Percentiles rank a stretch among this genome's conserved stretches.
phyloP scores from a whole-genome alignment of 2,888 invertebrate species.

The Machimus rusticus region DNA sequence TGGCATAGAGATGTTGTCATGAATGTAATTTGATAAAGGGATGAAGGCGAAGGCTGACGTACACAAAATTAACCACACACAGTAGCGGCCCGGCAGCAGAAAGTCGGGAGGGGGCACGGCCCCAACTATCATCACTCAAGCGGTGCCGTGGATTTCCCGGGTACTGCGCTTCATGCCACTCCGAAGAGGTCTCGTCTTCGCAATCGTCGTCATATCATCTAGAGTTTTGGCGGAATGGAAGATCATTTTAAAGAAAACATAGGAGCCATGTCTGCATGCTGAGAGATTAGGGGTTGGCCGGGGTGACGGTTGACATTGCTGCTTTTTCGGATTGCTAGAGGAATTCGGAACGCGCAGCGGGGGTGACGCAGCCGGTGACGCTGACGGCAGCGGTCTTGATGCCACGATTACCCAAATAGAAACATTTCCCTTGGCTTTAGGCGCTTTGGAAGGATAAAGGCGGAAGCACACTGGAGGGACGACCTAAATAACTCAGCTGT shows the following conservation, averaged over 20 bases:
- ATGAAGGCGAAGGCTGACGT: slow-evolving; percentile 16
- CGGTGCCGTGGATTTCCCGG: background rate
- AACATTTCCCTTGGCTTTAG: background rate
- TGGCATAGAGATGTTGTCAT: slow-evolving; percentile 17
- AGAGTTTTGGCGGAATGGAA: background rate
- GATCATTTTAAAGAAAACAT: slow-evolving; percentile 22
- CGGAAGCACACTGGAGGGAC: background rate
- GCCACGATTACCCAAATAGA: background rate
- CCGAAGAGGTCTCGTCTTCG: background rate
- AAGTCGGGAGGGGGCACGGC: background rate
- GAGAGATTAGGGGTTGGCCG: background rate
- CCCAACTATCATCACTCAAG: background rate
- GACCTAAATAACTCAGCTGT: slow-evolving; percentile 15
- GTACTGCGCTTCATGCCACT: background rate
- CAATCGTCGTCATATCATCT: slow-evolving; percentile 1
- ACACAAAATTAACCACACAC: slow-evolving; percentile 10
- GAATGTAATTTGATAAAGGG: slow-evolving; percentile 30
- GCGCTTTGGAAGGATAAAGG: background rate
- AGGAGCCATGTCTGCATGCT: slow-evolving; percentile 5
- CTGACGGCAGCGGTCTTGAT: background rate
- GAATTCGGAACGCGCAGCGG: background rate
- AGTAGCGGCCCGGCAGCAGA: background rate
- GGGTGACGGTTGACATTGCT: background rate
- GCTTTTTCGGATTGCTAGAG: background rate
- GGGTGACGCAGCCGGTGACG: background rate